Percentiles rank a stretch among this genome's conserved stretches.
Conservation (phyloP, 2,113 vertebrate genomes). For the Vidua chalybeata region DNA sequence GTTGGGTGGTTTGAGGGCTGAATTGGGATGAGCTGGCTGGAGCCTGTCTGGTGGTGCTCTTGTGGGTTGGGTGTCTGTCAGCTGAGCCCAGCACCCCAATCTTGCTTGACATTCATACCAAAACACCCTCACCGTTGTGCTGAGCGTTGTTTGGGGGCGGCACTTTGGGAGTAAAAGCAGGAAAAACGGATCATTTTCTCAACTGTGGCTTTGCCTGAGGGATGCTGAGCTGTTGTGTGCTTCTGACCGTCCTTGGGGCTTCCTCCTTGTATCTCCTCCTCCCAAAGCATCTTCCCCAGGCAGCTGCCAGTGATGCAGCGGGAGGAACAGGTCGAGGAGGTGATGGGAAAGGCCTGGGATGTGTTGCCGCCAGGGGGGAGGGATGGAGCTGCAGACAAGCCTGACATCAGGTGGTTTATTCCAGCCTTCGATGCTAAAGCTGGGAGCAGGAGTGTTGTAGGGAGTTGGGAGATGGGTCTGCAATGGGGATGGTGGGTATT, state of each 20-base stretch:
- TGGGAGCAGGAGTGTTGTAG: rapidly evolving
- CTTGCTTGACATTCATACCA: not conserved
- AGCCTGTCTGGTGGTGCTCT: not conserved
- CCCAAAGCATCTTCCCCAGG: not conserved
- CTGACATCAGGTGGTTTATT: not conserved
- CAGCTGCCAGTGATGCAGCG: not conserved
- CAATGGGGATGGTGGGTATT: rapidly evolving
- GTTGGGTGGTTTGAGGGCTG: not conserved
- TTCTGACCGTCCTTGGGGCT: rapidly evolving
- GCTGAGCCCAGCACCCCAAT: not conserved
- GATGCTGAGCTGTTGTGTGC: not conserved
- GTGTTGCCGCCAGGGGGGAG: not conserved
- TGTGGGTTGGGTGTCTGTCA: not conserved
- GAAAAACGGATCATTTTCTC: not conserved
- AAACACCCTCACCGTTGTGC: not conserved
- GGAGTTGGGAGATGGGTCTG: not conserved
- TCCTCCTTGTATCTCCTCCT: not conserved
- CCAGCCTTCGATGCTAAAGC: not conserved
- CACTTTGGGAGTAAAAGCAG: not conserved
- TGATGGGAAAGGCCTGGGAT: not conserved
- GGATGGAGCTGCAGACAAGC: not conserved
- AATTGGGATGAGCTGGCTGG: not conserved
- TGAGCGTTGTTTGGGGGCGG: rapidly evolving
- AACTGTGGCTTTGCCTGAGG: not conserved
- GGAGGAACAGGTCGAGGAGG: not conserved